Conservation (phyloP, 1,140 invertebrate species). For the Myzus persicae region DNA sequence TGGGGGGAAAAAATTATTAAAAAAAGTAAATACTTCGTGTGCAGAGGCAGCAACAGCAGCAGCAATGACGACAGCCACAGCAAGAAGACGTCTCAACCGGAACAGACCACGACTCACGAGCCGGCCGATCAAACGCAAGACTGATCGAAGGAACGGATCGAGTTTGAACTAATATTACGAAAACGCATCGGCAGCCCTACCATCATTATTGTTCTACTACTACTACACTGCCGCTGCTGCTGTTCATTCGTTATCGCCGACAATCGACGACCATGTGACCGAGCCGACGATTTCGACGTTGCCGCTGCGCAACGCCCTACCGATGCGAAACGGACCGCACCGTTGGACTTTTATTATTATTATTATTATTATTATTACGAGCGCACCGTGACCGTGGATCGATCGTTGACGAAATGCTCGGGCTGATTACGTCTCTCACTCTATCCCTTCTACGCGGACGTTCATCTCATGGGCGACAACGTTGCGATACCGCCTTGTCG, state of each 20-base stretch:
- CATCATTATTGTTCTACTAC: neutral
- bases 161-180: slow-evolving; percentile 22
- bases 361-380: neutral
- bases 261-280: slow-evolving; percentile 31
- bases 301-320: neutral
- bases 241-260: neutral
- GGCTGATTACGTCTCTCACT: neutral
- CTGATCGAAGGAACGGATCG: neutral
- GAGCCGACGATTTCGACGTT: neutral
- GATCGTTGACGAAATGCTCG: neutral
- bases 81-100: too few relatives aligned
- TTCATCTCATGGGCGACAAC: neutral
- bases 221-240: neutral
- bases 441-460: neutral
- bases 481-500: neutral
- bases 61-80: neutral
- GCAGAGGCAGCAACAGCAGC: neutral
- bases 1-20: neutral
- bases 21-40: neutral
- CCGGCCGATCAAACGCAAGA: slow-evolving; percentile 31
- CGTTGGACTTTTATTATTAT: neutral
- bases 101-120: too few relatives aligned
- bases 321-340: neutral
- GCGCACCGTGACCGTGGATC: neutral
- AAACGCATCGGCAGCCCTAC: neutral